Evolutionary conservation across 2,113 vertebrate species (phyloP).

Genomic region (Chaetodon auriga): DNA sequence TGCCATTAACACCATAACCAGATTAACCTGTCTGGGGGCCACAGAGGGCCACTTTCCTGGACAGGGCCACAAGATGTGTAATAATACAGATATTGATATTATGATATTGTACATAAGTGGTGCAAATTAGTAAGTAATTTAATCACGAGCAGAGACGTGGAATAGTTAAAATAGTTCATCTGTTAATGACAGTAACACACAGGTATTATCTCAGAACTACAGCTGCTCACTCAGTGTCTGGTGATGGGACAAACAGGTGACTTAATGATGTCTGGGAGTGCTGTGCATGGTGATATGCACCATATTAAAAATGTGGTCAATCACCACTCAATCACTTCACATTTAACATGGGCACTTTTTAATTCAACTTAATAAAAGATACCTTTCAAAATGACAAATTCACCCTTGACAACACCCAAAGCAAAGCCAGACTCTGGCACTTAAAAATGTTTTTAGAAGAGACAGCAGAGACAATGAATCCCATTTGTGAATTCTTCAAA

Average conservation of each 20-base stretch:
- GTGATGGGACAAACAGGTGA: too few relatives aligned
- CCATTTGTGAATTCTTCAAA: constrained; percentile 10
- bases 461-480: neutral
- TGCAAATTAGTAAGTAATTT: neutral
- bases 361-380: neutral
- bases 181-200: too few relatives aligned
- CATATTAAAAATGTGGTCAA: neutral
- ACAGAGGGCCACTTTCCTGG: too few relatives aligned
- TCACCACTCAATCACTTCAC: neutral
- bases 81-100: too few relatives aligned
- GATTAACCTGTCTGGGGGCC: neutral
- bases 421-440: neutral
- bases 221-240: too few relatives aligned
- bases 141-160: too few relatives aligned
- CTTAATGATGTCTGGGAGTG: too few relatives aligned
- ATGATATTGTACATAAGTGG: neutral
- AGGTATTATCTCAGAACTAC: too few relatives aligned
- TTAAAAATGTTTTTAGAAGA: neutral
- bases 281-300: too few relatives aligned
- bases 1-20: neutral
- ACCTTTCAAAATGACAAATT: neutral
- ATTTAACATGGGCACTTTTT: neutral
- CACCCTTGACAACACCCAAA: neutral
- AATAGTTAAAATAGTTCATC: too few relatives aligned
- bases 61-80: too few relatives aligned